Base-by-base conservation (phyloP, 2,888 invertebrate species). In the Cephus runcator region DNA sequence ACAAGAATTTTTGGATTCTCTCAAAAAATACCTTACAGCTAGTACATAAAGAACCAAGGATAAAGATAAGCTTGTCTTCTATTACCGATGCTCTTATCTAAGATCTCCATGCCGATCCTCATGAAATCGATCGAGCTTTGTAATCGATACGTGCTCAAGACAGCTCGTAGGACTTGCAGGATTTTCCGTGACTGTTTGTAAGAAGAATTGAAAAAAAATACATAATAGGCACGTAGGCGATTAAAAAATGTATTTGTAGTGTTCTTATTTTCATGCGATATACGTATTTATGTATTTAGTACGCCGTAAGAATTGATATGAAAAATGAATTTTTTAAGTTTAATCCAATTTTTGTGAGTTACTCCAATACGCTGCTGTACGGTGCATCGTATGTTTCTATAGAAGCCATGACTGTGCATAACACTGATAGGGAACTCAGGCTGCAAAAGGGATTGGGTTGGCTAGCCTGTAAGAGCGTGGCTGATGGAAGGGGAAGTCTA, bases 391-490 rank as follows among this genome's bases (percentile, higher is more conserved):
- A 23, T 56, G 9, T 56, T 56, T 15, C 56, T 56, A 56, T 56
- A 56, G 56, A 56, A 56, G 56, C 56, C 56, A 56, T 56, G 56
- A 56, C 23, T 15, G 56, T 56, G 56, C 56, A 56, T 56, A 56
- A 56, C 56, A 56, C 23, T 56, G 56, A 56, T 56, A 56, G 56
- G 56, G 23, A 56, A 56, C 56, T 56, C 56, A 81, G 81, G 79
- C 83, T 82, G 84, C 81, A 84, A 84, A 85, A 86, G 84, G 83
- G 83, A 83, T 80, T 78, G 81, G 81, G 83, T 84, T 84, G 86
- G 83, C 79, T 80, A 81, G 80, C 74, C 83, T 81, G 56, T n/a
- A 76, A 80, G 79, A 75, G 69, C 69, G 73, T 73, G 73, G 34
- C 73, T 73, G 69, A 68, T 75, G 76, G 69, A 79, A 77, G 75